Base-by-base conservation (phyloP, 2,888 invertebrate species). In the Fragum whitleyi region DNA sequence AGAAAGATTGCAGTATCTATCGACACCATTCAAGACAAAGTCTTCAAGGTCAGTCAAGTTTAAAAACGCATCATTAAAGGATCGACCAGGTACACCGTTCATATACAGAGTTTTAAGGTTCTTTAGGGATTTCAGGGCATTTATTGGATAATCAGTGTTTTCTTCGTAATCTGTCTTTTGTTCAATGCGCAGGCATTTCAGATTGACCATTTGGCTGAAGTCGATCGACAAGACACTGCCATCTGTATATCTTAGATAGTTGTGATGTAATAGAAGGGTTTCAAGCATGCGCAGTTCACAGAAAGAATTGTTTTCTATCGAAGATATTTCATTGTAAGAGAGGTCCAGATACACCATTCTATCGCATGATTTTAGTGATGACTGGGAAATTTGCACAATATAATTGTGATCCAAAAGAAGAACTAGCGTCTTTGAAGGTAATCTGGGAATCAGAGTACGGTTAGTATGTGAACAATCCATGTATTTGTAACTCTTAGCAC, bases 321-420 rank as follows among this genome's bases (percentile, higher is more conserved):
- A 11, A 57, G 57, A 57, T 57, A 57, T 57, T 11, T 23, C 23
- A 14, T 57, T 57, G 23, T 57, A 57, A 23, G 57, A 57, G 19
- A 57, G 57, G 14, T 57, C 57, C 23, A 57, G 3, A n/a, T 23
- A 57, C 14, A 23, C 14, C 2, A 57, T 9, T 3, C n/a, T 23
- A n/a, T 23, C n/a, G 23, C 57, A 19, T 9, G 11, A 14, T 26
- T 26, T 14, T 5, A 57, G 23, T 5, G 57, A 2, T 14, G 57
- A 14, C 11, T 57, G 9, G 11, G 57, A 14, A 23, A 57, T 57
- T 57, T 21, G 23, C 3, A 2, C 3, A n/a, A 57, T 57, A 21
- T 57, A 3, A 57, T 57, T 57, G 26, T 57, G 11, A 23, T 57
- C 57, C 26, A 57, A 26, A 11, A 57, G 23, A 11, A 57, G 23